Evolutionary conservation across 1,140 invertebrate genomes (phyloP), one percentile per base, ranked within the genome.

Genomic region (Centruroides vittatus): DNA sequence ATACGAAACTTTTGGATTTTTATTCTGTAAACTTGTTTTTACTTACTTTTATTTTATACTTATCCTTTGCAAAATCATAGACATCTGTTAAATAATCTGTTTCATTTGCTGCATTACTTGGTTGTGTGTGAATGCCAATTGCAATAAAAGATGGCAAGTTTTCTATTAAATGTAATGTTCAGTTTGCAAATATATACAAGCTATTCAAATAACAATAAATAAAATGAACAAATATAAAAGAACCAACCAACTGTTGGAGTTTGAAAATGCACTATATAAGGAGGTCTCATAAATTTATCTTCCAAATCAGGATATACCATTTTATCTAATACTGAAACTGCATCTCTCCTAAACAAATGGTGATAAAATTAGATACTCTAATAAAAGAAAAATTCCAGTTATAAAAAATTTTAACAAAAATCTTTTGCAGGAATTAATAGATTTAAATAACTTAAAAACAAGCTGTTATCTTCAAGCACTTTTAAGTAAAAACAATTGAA

Each of bases 231-330:
- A n/a, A 56, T 47, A 46, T 46, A 56, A 56, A 56, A 6, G 8
- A 46, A 58, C 13, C 0, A 46, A 55, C 62, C 60, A 53, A 59
- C 58, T 56, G 62, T 63, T 3, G 62, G 62, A 13, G 62, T 57
- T 3, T 58, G 35, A 23, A 63, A 63, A 12, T 60, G 58, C 9
- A 48, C 62, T 11, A 63, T 60, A 34, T 53, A 63, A 0, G 62
- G 62, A 4, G 62, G 62, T 8, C 62, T 52, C 62, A 63, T 63
- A n/a, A 63, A 63, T 6, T 57, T 34, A 41, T 63, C 62, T 0
- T 48, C 7, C 6, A 3, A 7, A 53, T 63, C 62, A 11, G 61
- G 62, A 54, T 53, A 63, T 3, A 46, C 52, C 0, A 53, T 35
- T 5, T 35, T 46, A 4, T 35, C 13, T 34, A 63, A 35, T 13